These are phyloP conservation scores for Excalfactoria chinensis DNA, from an alignment of 2,113 vertebrate species.

Conservation along the genomic window DNA sequence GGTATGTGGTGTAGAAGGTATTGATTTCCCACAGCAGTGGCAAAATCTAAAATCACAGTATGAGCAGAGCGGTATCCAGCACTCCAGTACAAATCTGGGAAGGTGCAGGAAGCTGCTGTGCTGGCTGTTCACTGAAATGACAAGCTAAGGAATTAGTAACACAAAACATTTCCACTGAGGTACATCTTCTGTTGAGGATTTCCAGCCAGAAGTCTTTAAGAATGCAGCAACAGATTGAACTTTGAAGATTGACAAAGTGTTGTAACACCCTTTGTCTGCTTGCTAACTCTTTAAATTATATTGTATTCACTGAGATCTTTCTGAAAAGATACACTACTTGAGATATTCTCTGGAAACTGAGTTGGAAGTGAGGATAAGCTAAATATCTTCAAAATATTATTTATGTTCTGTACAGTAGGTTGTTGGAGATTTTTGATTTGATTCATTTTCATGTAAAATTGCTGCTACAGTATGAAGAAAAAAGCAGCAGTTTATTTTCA, in stretches of 20 bases:
- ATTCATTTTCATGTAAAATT: neutral
- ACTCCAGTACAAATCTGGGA: accelerated
- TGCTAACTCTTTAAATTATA: neutral
- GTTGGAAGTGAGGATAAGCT: neutral
- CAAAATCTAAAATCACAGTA: neutral
- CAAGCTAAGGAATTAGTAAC: neutral
- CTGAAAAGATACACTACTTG: neutral
- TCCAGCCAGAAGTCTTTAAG: neutral
- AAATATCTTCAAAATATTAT: neutral
- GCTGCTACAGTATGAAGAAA: neutral
- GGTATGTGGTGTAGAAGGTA: neutral
- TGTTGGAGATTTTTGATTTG: neutral
- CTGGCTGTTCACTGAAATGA: neutral
- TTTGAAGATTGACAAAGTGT: neutral
- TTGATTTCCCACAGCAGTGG: neutral
- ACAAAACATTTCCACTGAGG: neutral
- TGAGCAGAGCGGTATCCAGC: neutral
- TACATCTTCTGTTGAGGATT: neutral
- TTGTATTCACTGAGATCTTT: neutral
- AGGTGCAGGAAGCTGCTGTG: neutral
- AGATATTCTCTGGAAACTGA: neutral
- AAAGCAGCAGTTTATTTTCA: neutral
- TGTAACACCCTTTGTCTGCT: neutral
- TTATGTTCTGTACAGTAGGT: neutral
- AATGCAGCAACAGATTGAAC: neutral